A percentile compares a stretch with the other conserved stretches of the same genome.
These are phyloP conservation scores for Hypselothyrea guttata DNA, from an alignment of 2,888 invertebrate species.

Conservation along the genomic window DNA sequence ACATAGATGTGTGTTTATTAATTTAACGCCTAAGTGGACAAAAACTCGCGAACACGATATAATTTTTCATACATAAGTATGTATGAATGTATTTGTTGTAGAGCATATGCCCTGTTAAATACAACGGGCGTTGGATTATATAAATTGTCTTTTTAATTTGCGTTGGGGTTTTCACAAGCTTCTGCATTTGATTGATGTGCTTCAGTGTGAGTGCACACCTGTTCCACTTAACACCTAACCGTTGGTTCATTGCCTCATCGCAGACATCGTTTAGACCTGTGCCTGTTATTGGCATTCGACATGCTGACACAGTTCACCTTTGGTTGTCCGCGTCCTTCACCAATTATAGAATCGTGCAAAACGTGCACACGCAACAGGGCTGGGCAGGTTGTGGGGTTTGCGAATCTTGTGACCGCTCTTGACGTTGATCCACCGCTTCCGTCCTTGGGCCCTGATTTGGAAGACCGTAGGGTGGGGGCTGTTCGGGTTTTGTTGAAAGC, in stretches of 20 bases:
- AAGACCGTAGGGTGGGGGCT: no score
- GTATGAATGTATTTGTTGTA: conserved; percentile 1
- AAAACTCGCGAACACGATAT: conserved; percentile 39
- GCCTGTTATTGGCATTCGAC: conserved; percentile 25
- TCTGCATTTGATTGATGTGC: conserved; percentile 42
- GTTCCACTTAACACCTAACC: conserved; percentile 10
- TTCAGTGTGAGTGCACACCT: conserved; percentile 1
- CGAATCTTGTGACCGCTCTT: no score
- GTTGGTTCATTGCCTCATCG: conserved; percentile 5
- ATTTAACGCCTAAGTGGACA: conserved; percentile 43
- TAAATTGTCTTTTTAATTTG: conserved; percentile 59
- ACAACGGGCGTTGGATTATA: conserved; percentile 40
- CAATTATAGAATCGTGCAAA: conserved; percentile 19
- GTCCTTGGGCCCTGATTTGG: no score
- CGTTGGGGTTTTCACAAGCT: conserved; percentile 18
- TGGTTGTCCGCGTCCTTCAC: neutral
- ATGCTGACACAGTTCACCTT: conserved; percentile 27
- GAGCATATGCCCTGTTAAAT: conserved; percentile 49
- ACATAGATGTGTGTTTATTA: conserved; percentile 40
- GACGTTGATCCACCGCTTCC: no score
- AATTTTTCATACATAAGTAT: conserved; percentile 42
- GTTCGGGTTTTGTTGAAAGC: no score
- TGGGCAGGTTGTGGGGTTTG: no score
- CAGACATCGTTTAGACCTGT: conserved; percentile 3
- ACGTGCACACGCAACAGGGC: no score